Base-by-base conservation (phyloP, 1,140 invertebrate genomes). In the Heterodera schachtii region DNA sequence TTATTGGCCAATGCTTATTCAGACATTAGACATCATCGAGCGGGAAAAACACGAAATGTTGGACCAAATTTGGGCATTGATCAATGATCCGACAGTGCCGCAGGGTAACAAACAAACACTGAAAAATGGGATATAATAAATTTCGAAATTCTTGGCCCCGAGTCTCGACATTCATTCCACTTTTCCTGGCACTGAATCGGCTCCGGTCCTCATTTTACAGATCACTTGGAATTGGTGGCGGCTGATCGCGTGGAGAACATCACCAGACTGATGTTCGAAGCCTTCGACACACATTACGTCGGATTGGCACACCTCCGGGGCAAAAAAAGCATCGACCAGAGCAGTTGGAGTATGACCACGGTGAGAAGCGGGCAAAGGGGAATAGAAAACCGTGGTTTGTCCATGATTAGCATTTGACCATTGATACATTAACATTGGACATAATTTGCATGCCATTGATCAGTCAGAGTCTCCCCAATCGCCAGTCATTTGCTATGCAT, bases 241-340 rank as follows among this genome's bases (percentile, higher is more conserved):
- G 73, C 79, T 6, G 84, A 84, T 52, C 84, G 90, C 69, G 81
- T 89, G 31, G 88, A 89, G 75, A 86, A 90, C 67, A 81, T 87
- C 13, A 85, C 89, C 11, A 75, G 84, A 46, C 70, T 89, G 52
- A 82, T 89, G 21, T 89, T 89, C 81, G 88, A 90, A 49, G 88
- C 88, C 21, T 89, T 90, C 81, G 88, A 89, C 81, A 89, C 88
- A 7, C 89, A 90, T 73, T 89, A 89, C 79, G 85, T 89, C 46
- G 84, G 77, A 41, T 49, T 77, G 43, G 60, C 73, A 11, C 82
- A 86, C 57, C 75, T 88, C 44, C 46, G 52, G 31, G 75, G 82
- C 69, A 77, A 79, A 64, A 49, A 81, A 21, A 46, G 76, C 19
- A 46, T 21, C 11, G 75, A 84, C 9, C 67, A 84, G 70, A 81